A percentile compares a stretch with the other conserved stretches of the same genome.
Evolutionary conservation across 2,797 vertebrate species (phyloP).

Genomic region (Stomatorhinus walkeri): DNA sequence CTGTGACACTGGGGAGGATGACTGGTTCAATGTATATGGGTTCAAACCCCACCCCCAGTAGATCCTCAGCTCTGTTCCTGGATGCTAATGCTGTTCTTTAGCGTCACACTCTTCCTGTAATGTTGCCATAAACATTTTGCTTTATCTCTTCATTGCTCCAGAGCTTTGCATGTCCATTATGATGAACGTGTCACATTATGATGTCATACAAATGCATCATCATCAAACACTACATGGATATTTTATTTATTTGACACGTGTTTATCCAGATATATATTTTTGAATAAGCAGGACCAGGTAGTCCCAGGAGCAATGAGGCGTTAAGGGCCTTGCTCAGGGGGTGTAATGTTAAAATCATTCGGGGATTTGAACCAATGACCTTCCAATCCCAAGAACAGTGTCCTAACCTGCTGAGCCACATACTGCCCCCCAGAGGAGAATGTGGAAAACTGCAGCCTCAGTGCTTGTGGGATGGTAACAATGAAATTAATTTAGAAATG

Average conservation of each 20-base stretch:
- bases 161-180: not conserved
- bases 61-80: not conserved
- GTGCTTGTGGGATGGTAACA: not conserved
- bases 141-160: not conserved
- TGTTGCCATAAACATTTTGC: not conserved
- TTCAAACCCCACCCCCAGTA: not conserved
- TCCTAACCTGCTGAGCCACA: not conserved
- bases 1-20: not conserved
- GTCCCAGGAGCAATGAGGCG: not conserved
- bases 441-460: not conserved
- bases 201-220: not conserved
- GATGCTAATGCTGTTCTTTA: not conserved
- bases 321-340: not conserved
- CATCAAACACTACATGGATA: not conserved
- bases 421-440: not conserved
- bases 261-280: not conserved
- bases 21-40: not conserved
- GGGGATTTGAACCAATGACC: not conserved
- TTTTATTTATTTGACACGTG: not conserved
- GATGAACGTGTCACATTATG: not conserved
- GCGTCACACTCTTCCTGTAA: not conserved
- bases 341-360: not conserved
- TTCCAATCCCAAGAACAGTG: not conserved
- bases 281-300: not conserved
- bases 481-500: not conserved